These are phyloP conservation scores for Catharus ustulatus DNA, from an alignment of 2,797 vertebrate species.

Conservation along the genomic window DNA sequence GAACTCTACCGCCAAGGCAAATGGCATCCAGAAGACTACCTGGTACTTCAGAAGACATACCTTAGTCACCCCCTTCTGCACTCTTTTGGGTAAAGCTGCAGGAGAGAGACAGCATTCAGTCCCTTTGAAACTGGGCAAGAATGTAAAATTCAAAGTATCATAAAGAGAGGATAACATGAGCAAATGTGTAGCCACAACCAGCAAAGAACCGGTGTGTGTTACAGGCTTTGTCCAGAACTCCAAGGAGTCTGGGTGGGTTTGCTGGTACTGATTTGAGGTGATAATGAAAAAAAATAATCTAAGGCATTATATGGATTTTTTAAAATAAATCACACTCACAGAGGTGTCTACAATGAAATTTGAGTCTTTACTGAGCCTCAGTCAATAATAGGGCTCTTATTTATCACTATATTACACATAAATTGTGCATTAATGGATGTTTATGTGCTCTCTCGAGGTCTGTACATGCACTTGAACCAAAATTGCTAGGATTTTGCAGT, in stretches of 20 bases:
- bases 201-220: neutral
- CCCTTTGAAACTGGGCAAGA: neutral
- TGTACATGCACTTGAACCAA: neutral
- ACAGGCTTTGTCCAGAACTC: rapidly evolving
- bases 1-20: neutral
- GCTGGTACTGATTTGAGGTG: neutral
- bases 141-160: neutral
- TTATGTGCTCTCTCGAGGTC: neutral
- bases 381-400: neutral
- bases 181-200: neutral
- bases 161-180: neutral
- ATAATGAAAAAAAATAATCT: neutral
- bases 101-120: neutral
- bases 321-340: neutral
- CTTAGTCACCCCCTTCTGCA: neutral
- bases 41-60: neutral
- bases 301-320: neutral
- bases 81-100: neutral
- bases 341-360: neutral
- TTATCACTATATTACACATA: neutral
- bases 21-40: neutral
- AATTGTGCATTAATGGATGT: neutral
- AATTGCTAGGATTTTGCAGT: neutral
- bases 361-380: neutral
- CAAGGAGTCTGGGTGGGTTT: neutral